A percentile compares a stretch with the other conserved stretches of the same genome.
These are phyloP conservation scores for Aethina tumida DNA, from an alignment of 1,140 invertebrate genomes.

Conservation along the genomic window DNA sequence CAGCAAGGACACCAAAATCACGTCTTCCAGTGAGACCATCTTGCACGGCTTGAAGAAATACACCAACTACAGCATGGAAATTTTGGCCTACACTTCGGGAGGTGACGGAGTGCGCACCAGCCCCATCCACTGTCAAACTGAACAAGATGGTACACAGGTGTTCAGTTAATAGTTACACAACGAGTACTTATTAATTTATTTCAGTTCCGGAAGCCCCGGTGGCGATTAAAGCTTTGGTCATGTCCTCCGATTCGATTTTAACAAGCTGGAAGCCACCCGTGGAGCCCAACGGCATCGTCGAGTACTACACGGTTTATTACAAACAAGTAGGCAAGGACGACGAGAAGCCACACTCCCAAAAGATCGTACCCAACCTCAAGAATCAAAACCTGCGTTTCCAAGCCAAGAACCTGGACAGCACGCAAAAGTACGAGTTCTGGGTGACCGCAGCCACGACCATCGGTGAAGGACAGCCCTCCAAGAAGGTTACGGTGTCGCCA, in stretches of 20 bases:
- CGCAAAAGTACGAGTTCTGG: slow-evolving; percentile 85
- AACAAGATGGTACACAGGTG: slow-evolving; percentile 74
- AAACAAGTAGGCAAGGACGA: slow-evolving; percentile 52
- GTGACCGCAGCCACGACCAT: slow-evolving; percentile 88
- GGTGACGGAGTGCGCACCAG: slow-evolving; percentile 89
- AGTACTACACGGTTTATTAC: slow-evolving; percentile 87
- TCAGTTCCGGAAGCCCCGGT: slow-evolving; percentile 85
- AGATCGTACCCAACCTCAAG: slow-evolving; percentile 32
- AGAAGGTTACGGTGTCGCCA: slow-evolving; percentile 72
- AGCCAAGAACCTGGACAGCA: slow-evolving; percentile 70
- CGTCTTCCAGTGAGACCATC: slow-evolving; percentile 84
- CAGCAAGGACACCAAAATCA: slow-evolving; percentile 83
- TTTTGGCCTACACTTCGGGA: slow-evolving; percentile 86
- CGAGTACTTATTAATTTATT: slow-evolving; percentile 20
- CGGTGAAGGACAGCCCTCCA: slow-evolving; percentile 82
- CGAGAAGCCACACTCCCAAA: slow-evolving; percentile 39
- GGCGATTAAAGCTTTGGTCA: slow-evolving; percentile 84
- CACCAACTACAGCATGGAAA: slow-evolving; percentile 96
- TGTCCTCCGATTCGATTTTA: slow-evolving; percentile 82
- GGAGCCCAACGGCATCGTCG: slow-evolving; percentile 86
- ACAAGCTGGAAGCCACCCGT: slow-evolving; percentile 88
- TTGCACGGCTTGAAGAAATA: slow-evolving; percentile 87
- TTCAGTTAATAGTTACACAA: not conserved
- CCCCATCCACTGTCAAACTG: slow-evolving; percentile 87
- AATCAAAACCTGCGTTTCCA: slow-evolving; percentile 59